phyloP scores from a whole-genome alignment of 1,140 invertebrate species.

The Meloidogyne exigua region DNA sequence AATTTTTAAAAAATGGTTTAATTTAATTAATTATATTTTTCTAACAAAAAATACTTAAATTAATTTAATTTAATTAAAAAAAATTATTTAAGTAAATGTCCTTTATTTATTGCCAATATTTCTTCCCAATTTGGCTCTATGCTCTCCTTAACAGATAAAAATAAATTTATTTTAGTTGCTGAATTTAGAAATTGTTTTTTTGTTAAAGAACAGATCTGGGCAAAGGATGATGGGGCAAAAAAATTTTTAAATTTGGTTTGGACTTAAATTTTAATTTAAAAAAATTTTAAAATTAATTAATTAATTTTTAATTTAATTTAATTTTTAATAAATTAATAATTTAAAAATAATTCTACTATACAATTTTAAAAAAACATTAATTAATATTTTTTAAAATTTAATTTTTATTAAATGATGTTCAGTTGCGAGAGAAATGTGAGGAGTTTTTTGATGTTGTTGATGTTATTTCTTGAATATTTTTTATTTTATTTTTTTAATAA shows the following conservation, averaged over 20 bases:
- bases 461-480: neutral
- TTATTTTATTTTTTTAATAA: neutral
- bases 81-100: neutral
- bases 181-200: neutral
- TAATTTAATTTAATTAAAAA: no score
- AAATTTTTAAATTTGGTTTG: neutral
- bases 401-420: neutral
- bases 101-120: neutral
- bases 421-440: neutral
- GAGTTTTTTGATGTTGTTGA: neutral
- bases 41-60: no score
- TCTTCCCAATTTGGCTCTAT: neutral
- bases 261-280: neutral
- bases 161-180: neutral
- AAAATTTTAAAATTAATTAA: neutral
- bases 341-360: no score
- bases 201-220: neutral
- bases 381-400: no score
- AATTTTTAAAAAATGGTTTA: neutral
- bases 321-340: no score
- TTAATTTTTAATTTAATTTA: no score
- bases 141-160: neutral
- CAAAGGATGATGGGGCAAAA: neutral
- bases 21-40: no score
- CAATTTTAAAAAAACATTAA: no score